Evolutionary conservation across 2,113 vertebrate genomes (phyloP), one percentile per base, ranked within the genome.

Genomic region (Psittacula cyanocephala): DNA sequence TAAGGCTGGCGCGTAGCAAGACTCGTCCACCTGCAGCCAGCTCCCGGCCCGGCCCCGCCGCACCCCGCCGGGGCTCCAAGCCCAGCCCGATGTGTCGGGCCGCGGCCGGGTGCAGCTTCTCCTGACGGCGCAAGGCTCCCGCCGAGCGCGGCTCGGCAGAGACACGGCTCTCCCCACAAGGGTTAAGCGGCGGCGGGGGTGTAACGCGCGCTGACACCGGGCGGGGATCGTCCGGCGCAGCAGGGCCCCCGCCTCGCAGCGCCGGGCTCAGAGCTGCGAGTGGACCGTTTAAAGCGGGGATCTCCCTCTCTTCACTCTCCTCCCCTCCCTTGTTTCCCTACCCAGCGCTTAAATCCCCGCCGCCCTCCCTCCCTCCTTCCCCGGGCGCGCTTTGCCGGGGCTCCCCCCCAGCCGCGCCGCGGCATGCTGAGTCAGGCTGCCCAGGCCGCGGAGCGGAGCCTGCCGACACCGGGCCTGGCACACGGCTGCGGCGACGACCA

Each of bases 121-220:
- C 3, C 5, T 10, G 25, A 25, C 5, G 63, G 12, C 33, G 31
- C 74, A 23, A 31, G 62, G 17, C 72, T 3, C 13, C 63, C 33
- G 39, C 52, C 52, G 52, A 46, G 50, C 10, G 39, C 89, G 12
- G 81, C n/a, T 69, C 4, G 3, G 79, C 76, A 11, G 52, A 35
- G 6, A 17, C 81, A 23, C 60, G 33, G 57, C 72, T 84, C 65
- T 88, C 87, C 81, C 77, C 33, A 59, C 80, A 95, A 94, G 92
- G 94, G 94, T 92, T 94, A 96, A 94, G 88, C 80, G 77, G 90
- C 85, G 16, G 86, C 84, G 81, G 92, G 90, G 92, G 91, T 89
- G 95, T 86, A 89, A 89, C 92, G 69, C 83, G 28, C 17, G 82
- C 94, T 68, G 86, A 68, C 89, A 89, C 88, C 85, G 37, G n/a